Conservation (phyloP, 1,140 invertebrate genomes). For the Drosophila triauraria region DNA sequence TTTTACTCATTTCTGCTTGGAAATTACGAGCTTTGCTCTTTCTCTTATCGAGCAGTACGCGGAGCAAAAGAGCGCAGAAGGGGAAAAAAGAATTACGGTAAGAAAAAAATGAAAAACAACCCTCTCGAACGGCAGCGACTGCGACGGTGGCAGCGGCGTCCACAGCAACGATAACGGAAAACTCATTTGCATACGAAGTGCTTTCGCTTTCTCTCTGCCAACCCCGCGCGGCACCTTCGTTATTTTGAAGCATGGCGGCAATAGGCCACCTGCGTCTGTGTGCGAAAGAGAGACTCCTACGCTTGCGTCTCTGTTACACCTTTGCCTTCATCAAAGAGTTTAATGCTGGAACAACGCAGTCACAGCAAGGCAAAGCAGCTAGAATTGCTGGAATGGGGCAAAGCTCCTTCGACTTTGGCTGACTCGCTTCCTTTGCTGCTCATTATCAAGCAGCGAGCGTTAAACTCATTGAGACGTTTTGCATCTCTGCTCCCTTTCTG, state of each 20-base stretch:
- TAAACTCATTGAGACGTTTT: slow-evolving; percentile 83
- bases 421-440: slow-evolving; percentile 52
- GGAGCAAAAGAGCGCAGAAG: slow-evolving; percentile 12
- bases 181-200: slow-evolving; percentile 85
- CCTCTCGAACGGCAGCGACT: slow-evolving; percentile 57
- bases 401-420: slow-evolving; percentile 26
- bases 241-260: slow-evolving; percentile 70
- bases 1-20: slow-evolving; percentile 60
- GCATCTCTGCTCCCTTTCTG: slow-evolving; percentile 21
- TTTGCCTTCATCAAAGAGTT: slow-evolving; percentile 74
- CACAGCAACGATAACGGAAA: slow-evolving; percentile 72
- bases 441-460: slow-evolving; percentile 81
- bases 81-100: slow-evolving; percentile 12
- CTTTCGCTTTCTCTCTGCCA: slow-evolving; percentile 74
- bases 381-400: slow-evolving; percentile 6
- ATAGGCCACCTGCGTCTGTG: slow-evolving; percentile 59
- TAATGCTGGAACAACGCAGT: slow-evolving; percentile 72
- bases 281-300: slow-evolving; percentile 36
- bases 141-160: slow-evolving; percentile 31
- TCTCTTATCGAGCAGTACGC: slow-evolving; percentile 55
- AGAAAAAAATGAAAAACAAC: slow-evolving; percentile 62
- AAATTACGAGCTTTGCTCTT: slow-evolving; percentile 60
- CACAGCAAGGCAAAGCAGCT: background rate
- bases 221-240: slow-evolving; percentile 36
- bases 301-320: slow-evolving; percentile 42